phyloP scores from a whole-genome alignment of 2,113 vertebrate genomes.

The Petrocephalus microphthalmus region DNA sequence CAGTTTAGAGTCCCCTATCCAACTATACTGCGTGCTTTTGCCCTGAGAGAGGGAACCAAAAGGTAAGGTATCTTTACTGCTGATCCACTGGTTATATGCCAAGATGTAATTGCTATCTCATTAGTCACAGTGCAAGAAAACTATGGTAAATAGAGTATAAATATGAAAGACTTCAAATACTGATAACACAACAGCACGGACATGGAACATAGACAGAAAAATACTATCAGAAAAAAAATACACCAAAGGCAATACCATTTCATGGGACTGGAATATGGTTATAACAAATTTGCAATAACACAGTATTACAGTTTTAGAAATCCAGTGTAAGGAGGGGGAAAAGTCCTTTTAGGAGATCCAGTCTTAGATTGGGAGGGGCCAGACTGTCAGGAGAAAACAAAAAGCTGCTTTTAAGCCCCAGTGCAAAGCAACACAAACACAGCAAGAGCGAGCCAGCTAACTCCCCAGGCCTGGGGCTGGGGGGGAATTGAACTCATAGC shows the following conservation, averaged over 20 bases:
- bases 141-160: not conserved
- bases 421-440: not conserved
- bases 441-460: not conserved
- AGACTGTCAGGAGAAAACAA: not conserved
- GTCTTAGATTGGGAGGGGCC: not conserved
- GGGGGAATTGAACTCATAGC: not conserved
- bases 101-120: not conserved
- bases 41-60: not conserved
- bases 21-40: not conserved
- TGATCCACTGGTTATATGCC: not conserved
- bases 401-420: not conserved
- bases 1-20: not conserved
- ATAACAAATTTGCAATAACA: not conserved
- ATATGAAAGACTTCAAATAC: not conserved
- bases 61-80: not conserved
- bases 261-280: not conserved
- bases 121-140: not conserved
- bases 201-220: not conserved
- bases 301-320: not conserved
- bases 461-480: not conserved
- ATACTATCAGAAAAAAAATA: not conserved
- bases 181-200: not conserved
- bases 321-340: not conserved
- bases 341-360: not conserved
- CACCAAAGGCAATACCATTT: not conserved